phyloP scores from a whole-genome alignment of 2,888 invertebrate species.

The Nysson spinosus region DNA sequence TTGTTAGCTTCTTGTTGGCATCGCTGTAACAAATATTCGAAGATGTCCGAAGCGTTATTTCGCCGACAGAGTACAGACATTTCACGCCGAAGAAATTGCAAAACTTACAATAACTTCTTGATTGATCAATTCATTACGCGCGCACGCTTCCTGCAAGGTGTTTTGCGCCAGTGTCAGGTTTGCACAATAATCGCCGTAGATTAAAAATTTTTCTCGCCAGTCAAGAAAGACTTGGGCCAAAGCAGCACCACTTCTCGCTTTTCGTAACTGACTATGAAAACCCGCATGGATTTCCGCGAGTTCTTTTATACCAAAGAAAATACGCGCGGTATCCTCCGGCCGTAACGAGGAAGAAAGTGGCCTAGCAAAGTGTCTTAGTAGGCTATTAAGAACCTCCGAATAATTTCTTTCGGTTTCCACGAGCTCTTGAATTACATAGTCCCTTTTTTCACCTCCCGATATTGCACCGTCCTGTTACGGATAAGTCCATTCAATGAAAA shows the following conservation, averaged over 20 bases:
- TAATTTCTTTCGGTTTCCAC: slow-evolving; percentile 98
- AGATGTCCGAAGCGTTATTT: no score
- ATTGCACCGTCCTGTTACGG: slow-evolving; percentile 64
- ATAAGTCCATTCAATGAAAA: not conserved
- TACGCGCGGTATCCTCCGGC: slow-evolving; percentile 86
- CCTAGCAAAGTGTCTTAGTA: slow-evolving; percentile 88
- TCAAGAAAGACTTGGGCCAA: slow-evolving; percentile 88
- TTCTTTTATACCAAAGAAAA: slow-evolving; percentile 95
- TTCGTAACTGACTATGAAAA: slow-evolving; percentile 88
- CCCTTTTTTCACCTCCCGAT: slow-evolving; percentile 86
- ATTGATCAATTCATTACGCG: slow-evolving; percentile 82
- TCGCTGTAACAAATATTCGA: slow-evolving; percentile 80
- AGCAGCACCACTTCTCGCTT: slow-evolving; percentile 82
- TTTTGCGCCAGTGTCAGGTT: slow-evolving; percentile 94
- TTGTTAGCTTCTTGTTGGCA: slow-evolving; percentile 96
- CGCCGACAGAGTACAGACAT: no score
- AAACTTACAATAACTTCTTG: slow-evolving; percentile 84
- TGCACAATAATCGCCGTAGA: slow-evolving; percentile 98
- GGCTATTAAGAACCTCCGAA: slow-evolving; percentile 93
- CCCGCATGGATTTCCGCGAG: slow-evolving; percentile 91
- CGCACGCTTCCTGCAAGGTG: slow-evolving; percentile 87
- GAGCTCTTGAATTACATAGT: slow-evolving; percentile 94
- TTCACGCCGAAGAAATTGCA: no score
- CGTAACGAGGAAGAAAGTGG: slow-evolving; percentile 86
- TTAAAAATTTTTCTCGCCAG: slow-evolving; percentile 92